Evolutionary conservation across 1,140 invertebrate species (phyloP), one percentile per base, ranked within the genome.

Genomic region (Sesamia nonagrioides): DNA sequence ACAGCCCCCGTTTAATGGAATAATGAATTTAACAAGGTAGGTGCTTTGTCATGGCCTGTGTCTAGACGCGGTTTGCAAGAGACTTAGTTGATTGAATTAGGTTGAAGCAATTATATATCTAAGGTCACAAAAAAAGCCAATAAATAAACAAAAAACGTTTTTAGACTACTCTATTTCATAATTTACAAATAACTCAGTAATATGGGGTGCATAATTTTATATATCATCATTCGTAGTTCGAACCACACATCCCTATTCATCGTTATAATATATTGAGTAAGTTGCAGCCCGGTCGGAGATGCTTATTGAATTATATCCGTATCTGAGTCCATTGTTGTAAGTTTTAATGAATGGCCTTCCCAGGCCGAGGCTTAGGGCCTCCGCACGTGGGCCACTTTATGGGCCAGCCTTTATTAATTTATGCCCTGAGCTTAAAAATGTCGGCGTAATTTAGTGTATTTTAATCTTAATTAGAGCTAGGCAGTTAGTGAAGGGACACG

Each of bases 301-400:
- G 88, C 80, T 89, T 90, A 91, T 90, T 89, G 87, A 90, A 90
- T 89, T 89, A 90, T 86, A 85, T 86, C 74, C 85, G 88, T 85
- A 86, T 86, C 82, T 80, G 66, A 72, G 77, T 72, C 86, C 76
- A 89, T 90, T 91, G 87, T 91, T 81, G 79, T 84, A 85, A 88
- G 87, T 89, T 89, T 86, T 86, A 91, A 90, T 90, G 87, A 89
- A 91, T 87, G 83, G 83, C 69, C 77, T 63, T 76, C 21, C 37
- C 37, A 68, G 48, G 27, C 71, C 45, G 63, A 72, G 48, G 80
- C 77, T 77, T 76, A 77, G 27, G 54, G 71, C 60, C 76, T 37
- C 17, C 18, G 72, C 77, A 81, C 83, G 76, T 78, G 78, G 73
- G 68, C 69, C 72, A 68, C 77, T 82, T 82, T 82, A 78, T 79